phyloP scores from a whole-genome alignment of 64 coral and sea anemone species.

The Montipora capricornis region DNA sequence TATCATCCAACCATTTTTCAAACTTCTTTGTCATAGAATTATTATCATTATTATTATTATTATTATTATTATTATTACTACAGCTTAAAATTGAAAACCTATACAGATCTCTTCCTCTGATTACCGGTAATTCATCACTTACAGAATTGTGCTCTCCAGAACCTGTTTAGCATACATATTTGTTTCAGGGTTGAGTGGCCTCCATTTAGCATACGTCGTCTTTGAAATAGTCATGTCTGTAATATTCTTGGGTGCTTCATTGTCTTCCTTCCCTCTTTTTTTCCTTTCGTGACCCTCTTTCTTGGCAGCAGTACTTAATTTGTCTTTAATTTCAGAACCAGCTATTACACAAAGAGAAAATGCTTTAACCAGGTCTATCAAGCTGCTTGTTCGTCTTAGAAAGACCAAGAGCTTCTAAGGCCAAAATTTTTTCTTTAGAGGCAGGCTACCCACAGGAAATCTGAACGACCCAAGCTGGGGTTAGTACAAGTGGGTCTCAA shows the following conservation, averaged over 20 bases:
- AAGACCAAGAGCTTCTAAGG: too few relatives aligned
- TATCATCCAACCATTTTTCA: too few relatives aligned
- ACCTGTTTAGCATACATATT: conserved; percentile 73
- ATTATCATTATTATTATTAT: too few relatives aligned
- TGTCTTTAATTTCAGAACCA: neutral
- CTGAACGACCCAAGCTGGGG: too few relatives aligned
- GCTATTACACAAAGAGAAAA: neutral
- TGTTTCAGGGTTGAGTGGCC: conserved; percentile 59
- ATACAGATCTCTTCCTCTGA: neutral
- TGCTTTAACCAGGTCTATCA: neutral
- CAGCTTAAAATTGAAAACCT: too few relatives aligned
- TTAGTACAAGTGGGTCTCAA: too few relatives aligned
- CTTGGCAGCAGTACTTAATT: neutral
- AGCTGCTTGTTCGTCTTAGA: neutral
- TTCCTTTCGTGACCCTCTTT: neutral
- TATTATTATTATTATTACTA: too few relatives aligned
- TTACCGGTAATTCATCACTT: conserved; percentile 11
- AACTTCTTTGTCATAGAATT: too few relatives aligned
- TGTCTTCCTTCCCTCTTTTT: conserved; percentile 12
- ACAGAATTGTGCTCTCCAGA: conserved; percentile 61
- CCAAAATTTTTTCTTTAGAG: too few relatives aligned
- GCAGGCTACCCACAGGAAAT: too few relatives aligned
- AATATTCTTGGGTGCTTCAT: conserved; percentile 67
- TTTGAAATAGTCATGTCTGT: conserved; percentile 75
- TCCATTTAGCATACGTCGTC: conserved; percentile 83